Evolutionary conservation across 2,888 invertebrate genomes (phyloP).

Genomic region (Augiades crinisus): DNA sequence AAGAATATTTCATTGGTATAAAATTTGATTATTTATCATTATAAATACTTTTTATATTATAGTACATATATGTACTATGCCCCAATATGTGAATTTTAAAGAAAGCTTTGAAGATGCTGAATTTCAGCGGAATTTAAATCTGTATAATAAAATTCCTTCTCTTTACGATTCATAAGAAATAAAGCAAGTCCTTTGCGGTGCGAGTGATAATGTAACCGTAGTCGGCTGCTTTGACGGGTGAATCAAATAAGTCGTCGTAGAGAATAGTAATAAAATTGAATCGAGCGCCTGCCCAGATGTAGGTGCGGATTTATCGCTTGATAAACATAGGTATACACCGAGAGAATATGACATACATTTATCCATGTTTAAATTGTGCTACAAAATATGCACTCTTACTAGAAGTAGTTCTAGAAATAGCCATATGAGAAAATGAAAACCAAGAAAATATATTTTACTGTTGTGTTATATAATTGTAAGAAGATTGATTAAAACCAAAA

Average conservation of each 20-base stretch:
- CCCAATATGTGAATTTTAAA: no score
- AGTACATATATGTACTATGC: neutral
- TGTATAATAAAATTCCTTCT: conserved; percentile 17
- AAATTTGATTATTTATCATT: no score
- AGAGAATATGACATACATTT: neutral
- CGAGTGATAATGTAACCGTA: conserved; percentile 65
- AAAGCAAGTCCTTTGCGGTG: conserved; percentile 45
- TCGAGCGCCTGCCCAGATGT: conserved; percentile 75
- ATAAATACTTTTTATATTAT: no score
- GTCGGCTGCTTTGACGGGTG: conserved; percentile 72
- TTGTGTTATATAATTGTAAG: no score
- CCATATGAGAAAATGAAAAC: no score
- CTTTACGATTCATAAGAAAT: conserved; percentile 33
- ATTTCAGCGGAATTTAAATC: neutral
- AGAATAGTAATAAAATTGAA: conserved; percentile 81
- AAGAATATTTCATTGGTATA: no score
- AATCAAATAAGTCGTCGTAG: conserved; percentile 77
- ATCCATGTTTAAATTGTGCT: no score
- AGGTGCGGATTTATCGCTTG: conserved; percentile 74
- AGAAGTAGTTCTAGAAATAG: no score
- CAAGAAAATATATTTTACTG: no score
- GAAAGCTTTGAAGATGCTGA: neutral
- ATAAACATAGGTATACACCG: conserved; percentile 42
- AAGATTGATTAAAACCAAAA: no score
- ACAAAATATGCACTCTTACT: no score